phyloP scores from a whole-genome alignment of 2,113 vertebrate species.

The Odontophorus gujanensis region DNA sequence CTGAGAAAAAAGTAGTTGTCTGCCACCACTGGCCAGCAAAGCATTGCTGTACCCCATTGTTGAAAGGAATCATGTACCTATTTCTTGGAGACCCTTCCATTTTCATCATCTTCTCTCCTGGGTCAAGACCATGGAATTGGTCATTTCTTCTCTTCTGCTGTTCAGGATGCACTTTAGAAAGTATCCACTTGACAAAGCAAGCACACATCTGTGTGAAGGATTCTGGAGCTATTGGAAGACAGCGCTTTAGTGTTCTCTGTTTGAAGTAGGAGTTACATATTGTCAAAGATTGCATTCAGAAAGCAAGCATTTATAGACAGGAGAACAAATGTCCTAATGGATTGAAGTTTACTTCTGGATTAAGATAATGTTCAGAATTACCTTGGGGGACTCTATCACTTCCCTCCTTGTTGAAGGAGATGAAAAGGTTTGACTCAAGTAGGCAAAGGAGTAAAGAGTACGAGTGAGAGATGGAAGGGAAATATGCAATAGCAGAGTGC shows the following conservation, averaged over 20 bases:
- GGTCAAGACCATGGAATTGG: background rate
- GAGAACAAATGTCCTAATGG: background rate
- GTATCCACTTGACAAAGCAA: background rate
- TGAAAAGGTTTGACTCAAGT: background rate
- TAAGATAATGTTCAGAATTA: background rate
- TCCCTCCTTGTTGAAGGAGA: background rate
- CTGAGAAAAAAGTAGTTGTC: background rate
- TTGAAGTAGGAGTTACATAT: background rate
- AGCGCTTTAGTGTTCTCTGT: background rate
- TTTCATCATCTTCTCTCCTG: background rate
- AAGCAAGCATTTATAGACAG: background rate
- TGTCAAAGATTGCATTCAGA: background rate
- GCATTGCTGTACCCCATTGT: fast-evolving
- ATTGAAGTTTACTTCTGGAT: background rate
- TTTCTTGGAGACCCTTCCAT: background rate
- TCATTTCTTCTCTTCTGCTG: background rate
- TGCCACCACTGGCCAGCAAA: background rate
- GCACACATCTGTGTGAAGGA: background rate
- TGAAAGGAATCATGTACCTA: background rate
- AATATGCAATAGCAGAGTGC: background rate
- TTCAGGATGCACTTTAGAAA: background rate
- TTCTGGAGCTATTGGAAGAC: background rate
- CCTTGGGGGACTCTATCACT: background rate
- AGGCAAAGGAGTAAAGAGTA: background rate
- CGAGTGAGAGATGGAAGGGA: background rate